Conservation (phyloP, 1,140 invertebrate genomes). For the Trichonephila inaurata region DNA sequence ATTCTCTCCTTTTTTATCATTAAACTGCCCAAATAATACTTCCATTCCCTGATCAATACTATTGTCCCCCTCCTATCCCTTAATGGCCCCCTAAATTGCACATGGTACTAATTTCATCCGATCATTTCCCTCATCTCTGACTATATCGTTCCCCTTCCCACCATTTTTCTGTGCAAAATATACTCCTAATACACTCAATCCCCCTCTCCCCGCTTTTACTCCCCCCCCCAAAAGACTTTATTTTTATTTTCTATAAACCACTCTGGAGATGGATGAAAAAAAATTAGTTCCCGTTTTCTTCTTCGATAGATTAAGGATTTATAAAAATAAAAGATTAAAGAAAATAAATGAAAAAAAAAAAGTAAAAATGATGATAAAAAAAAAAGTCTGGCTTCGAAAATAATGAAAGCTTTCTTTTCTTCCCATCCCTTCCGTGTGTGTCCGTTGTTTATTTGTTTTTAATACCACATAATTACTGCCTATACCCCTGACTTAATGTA, state of each 20-base stretch:
- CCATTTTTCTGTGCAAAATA: conserved; percentile 26
- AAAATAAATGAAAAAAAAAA: conserved; percentile 37
- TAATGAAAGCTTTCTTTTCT: conserved; percentile 68
- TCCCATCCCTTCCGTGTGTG: conserved; percentile 1
- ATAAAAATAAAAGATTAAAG: conserved; percentile 67
- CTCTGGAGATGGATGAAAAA: conserved; percentile 2
- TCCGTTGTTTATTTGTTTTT: conserved; percentile 76
- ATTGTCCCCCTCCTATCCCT: conserved; percentile 8
- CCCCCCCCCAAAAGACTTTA: conserved; percentile 7
- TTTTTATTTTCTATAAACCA: conserved; percentile 69
- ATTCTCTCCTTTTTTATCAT: conserved; percentile 8
- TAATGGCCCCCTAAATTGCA: conserved; percentile 66
- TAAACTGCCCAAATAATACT: conserved; percentile 18
- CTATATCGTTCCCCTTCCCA: not conserved
- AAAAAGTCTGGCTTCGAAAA: conserved; percentile 43
- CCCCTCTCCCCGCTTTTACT: not conserved
- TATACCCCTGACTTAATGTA: conserved; percentile 75
- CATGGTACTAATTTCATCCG: conserved; percentile 64
- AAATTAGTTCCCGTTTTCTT: conserved; percentile 22
- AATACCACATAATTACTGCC: conserved; percentile 77
- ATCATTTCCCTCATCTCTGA: conserved; percentile 50
- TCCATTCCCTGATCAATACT: conserved; percentile 43
- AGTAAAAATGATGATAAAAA: not conserved
- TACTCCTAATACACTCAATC: conserved; percentile 23
- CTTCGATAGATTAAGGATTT: conserved; percentile 74